Evolutionary conservation across 2,888 invertebrate genomes (phyloP), one percentile per base, ranked within the genome.

Genomic region (Agonopterix alstromeriana): DNA sequence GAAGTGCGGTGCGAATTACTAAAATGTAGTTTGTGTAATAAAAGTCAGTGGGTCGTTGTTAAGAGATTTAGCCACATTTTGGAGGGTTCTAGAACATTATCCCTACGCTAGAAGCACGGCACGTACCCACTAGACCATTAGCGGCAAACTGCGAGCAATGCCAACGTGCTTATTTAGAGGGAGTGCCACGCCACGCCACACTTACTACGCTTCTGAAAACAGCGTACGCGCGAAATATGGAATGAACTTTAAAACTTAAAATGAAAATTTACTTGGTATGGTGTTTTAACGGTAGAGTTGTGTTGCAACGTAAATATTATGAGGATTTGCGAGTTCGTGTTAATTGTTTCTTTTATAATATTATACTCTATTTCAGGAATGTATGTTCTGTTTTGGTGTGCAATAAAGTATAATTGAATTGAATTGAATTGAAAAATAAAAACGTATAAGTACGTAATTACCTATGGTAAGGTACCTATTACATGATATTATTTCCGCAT

Each of bases 71-170:
- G 52, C 44, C 46, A 57, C 55, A 60, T 58, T 64, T 61, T 55
- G 45, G 57, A 50, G 55, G 59, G 45, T 48, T 47, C 47, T 47
- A 44, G 53, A 48, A 55, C 58, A 60, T 61, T 61, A 63, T 58
- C 48, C 35, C 47, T 38, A 49, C 46, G 49, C 48, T 51, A 50
- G 48, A 51, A 54, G 53, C 50, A 52, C 57, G 55, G 60, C 72
- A 73, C 73, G 67, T 70, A 58, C 57, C 49, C 47, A 46, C 53
- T 45, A 45, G 55, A 48, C 70, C 65, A 73, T 74, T 75, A 75
- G 70, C 52, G 64, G 59, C 58, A 56, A 62, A 60, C 65, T 61
- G 58, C 52, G 48, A 47, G 53, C 57, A 57, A 53, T 56, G 56
- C 56, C 54, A 60, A 54, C 58, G 52, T 50, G 56, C 61, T 65